Evolutionary conservation across 1,140 invertebrate genomes (phyloP).

Genomic region (Drosophila watanabei): DNA sequence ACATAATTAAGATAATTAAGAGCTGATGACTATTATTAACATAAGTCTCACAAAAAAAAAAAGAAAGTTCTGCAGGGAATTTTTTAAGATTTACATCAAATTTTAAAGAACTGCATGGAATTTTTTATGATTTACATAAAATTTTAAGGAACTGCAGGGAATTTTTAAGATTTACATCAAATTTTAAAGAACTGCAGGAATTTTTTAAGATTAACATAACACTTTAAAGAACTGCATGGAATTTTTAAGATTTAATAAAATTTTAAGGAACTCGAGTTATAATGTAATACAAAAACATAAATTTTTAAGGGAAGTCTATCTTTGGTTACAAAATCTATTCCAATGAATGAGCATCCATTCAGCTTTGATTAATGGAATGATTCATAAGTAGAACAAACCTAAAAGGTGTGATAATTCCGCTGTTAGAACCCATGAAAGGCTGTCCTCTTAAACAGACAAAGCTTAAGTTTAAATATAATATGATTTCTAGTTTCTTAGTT

Average conservation of each 20-base stretch:
- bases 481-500: not conserved
- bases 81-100: not conserved
- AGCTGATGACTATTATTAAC: constrained; percentile 1
- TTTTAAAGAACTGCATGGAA: no score
- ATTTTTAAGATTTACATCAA: no score
- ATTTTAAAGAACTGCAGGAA: no score
- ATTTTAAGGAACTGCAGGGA: no score
- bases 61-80: constrained; percentile 2
- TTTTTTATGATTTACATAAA: no score
- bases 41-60: not conserved
- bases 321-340: not conserved
- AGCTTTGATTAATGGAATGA: not conserved
- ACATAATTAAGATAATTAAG: constrained; percentile 34
- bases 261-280: no score
- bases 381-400: not conserved
- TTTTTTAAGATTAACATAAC: no score
- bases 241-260: no score
- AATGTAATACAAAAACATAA: not conserved
- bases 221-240: no score
- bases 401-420: constrained; percentile 9
- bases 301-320: not conserved
- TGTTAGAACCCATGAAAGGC: not conserved
- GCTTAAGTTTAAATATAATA: not conserved
- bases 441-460: not conserved
- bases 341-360: constrained; percentile 1